Conservation (phyloP, 23 tunicate species). For the Styela plicata region DNA sequence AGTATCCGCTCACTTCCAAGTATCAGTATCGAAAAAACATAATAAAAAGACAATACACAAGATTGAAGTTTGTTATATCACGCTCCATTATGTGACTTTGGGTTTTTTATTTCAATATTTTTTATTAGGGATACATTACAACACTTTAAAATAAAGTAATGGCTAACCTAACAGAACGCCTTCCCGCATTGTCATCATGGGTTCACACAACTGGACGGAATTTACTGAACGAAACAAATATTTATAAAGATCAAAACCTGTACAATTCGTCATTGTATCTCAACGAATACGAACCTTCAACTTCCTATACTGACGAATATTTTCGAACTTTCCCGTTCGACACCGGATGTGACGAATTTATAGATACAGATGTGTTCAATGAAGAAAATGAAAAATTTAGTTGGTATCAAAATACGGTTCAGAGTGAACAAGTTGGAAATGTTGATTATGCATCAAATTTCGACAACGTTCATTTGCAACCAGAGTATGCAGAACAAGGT, state of each 20-base stretch:
- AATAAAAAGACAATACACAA: too few relatives aligned
- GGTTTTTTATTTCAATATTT: too few relatives aligned
- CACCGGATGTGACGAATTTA: neutral
- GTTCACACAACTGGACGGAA: neutral
- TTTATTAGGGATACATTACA: too few relatives aligned
- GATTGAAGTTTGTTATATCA: too few relatives aligned
- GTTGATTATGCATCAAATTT: neutral
- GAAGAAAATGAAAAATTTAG: neutral
- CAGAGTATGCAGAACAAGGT: neutral
- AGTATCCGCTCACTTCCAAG: too few relatives aligned
- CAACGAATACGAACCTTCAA: neutral
- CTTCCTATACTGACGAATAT: neutral
- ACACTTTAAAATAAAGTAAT: too few relatives aligned
- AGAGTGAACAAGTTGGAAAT: neutral
- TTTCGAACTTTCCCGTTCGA: neutral
- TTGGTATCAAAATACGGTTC: neutral
- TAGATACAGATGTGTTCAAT: neutral
- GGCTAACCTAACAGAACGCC: neutral
- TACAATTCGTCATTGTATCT: neutral
- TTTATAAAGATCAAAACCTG: neutral
- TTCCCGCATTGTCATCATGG: neutral
- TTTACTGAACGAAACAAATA: neutral
- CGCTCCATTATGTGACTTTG: too few relatives aligned
- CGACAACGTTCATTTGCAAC: neutral
- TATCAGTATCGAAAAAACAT: too few relatives aligned